These are phyloP conservation scores for Megaustenia siamemsis DNA, from an alignment of 2,888 invertebrate species.

Conservation along the genomic window DNA sequence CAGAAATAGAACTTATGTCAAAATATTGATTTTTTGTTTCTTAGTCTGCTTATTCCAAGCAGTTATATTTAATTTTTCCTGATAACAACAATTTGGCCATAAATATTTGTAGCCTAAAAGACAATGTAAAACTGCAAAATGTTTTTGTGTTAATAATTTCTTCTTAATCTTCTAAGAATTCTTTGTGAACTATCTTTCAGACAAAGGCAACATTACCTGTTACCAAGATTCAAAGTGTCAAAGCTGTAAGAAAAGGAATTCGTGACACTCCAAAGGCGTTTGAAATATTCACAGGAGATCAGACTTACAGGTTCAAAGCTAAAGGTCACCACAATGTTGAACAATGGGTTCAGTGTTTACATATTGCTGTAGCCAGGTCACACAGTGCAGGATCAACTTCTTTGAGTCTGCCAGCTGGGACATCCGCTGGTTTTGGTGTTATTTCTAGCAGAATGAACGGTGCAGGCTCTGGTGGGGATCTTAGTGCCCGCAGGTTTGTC, in stretches of 20 bases:
- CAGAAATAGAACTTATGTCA: too few relatives aligned
- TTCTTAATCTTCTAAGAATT: too few relatives aligned
- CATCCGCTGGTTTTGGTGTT: not conserved
- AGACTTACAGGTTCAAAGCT: conserved; percentile 95
- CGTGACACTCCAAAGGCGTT: conserved; percentile 96
- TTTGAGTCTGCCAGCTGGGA: not conserved
- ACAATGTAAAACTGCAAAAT: too few relatives aligned
- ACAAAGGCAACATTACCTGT: conserved; percentile 90
- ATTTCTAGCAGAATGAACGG: not conserved
- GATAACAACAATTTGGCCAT: too few relatives aligned
- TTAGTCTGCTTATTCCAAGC: too few relatives aligned
- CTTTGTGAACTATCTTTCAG: too few relatives aligned
- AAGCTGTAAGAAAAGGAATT: conserved; percentile 91
- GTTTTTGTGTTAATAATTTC: too few relatives aligned
- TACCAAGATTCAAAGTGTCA: conserved; percentile 95
- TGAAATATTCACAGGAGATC: conserved; percentile 92
- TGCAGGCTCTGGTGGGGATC: not conserved
- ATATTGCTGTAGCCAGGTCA: conserved; percentile 94
- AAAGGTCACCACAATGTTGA: conserved; percentile 96
- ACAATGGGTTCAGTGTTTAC: conserved; percentile 95
- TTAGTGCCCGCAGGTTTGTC: not conserved
- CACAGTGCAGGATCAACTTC: conserved; percentile 79
- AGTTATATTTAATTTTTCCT: too few relatives aligned
- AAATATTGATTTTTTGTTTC: too few relatives aligned
- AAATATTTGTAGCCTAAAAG: too few relatives aligned